A percentile compares a stretch with the other conserved stretches of the same genome.
phyloP scores from a whole-genome alignment of 53 echinoderm and acorn worm species.

The Antedon mediterranea region DNA sequence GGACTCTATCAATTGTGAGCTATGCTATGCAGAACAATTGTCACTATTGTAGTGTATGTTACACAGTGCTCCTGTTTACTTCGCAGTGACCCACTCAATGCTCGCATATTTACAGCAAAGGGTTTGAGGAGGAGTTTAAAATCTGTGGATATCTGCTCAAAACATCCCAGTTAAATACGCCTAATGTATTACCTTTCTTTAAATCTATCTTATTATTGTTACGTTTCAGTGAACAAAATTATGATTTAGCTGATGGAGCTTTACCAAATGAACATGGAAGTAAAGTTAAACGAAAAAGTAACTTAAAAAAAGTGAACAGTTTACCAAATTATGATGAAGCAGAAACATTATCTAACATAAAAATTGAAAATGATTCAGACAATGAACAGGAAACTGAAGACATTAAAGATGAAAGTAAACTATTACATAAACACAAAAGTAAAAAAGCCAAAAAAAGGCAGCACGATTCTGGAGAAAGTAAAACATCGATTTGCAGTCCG shows the following conservation, averaged over 20 bases:
- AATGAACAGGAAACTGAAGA: not conserved
- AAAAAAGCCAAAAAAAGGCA: not conserved
- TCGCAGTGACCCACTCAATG: no score
- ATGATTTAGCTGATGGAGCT: not conserved
- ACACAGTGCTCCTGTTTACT: no score
- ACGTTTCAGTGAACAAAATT: not conserved
- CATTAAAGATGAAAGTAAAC: not conserved
- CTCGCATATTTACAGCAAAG: no score
- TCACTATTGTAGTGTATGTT: no score
- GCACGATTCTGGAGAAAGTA: not conserved
- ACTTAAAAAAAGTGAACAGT: not conserved
- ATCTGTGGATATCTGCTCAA: no score
- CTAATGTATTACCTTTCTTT: no score
- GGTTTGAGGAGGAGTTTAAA: no score
- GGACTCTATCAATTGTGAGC: no score
- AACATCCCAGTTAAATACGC: no score
- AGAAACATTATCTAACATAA: not conserved
- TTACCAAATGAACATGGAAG: not conserved
- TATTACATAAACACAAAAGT: not conserved
- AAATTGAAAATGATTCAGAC: not conserved
- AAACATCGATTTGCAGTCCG: not conserved
- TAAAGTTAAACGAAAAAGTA: not conserved
- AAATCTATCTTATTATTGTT: no score
- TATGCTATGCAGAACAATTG: no score
- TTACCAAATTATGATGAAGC: not conserved